Evolutionary conservation across 2,797 vertebrate species (phyloP), one percentile per base, ranked within the genome.

Genomic region (Australoheros facetus): DNA sequence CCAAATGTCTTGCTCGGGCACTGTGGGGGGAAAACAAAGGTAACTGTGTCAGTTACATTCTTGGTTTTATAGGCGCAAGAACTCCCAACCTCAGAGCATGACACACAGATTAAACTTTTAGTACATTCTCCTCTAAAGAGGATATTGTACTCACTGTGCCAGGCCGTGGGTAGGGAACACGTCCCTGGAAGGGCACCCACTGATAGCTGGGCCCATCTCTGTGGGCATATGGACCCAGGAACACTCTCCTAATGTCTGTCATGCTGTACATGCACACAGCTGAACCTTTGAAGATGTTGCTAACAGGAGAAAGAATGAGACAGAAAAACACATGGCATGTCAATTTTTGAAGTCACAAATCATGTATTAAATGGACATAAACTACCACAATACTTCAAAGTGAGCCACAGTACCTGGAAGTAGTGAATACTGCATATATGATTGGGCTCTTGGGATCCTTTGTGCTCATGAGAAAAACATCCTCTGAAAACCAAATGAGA

Each of bases 1-100:
- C 98, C 98, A 87, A 99, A 99, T 0, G 98, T 99, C 93, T 99
- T 98, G 93, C 98, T 99, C 1, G 98, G 98, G 86, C 98, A 99
- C 98, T 99, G 80, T 69, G 5, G 58, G 83, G 5, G 5, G 12
- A 42, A 86, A 23, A 58, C 23, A 30, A 13, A 7, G 0, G 13
- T 53, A 4, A 17, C 71, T 57, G 21, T 42, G 55, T 59, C 1
- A 2, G 3, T 34, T 14, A 72, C 13, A 34, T 19, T 17, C 19
- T 16, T 42, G 37, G 37, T 19, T 73, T 17, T n/a, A 1, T 14
- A 42, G 1, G 3, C 57, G 2, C 19, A 59, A 54, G 7, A 26
- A 45, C 2, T 2, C 34, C 34, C 7, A 48, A 28, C 2, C 16
- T 8, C 19, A 32, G 32, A 13, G 56, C 3, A 39, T 21, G 11